Evolutionary conservation across 1,140 invertebrate genomes (phyloP), one percentile per base, ranked within the genome.

Genomic region (Dendrolimus punctatus): DNA sequence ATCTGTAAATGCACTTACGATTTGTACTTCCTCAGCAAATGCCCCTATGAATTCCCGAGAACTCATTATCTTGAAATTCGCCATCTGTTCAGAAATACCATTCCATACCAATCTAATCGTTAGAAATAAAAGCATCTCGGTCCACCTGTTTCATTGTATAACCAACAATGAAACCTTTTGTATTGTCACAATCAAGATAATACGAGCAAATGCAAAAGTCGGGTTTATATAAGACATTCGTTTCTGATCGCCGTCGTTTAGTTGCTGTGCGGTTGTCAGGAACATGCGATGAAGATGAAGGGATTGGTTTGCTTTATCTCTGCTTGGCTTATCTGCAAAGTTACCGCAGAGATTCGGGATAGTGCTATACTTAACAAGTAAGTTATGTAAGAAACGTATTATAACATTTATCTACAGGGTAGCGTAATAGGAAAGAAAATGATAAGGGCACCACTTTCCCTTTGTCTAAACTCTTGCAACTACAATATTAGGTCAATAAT

Each of bases 361-460:
- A 78, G 68, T 61, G 55, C 64, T 39, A 53, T 80, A 7, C 45
- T 76, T 6, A 83, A 83, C 58, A 83, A 71, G 80, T 83, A 58
- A 76, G 72, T 78, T 23, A 23, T 23, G 3, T 23, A 23, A 23
- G 23, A 23, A 23, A 23, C 23, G 1, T 23, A 23, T 23, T 23
- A 23, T 23, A 23, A 2, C 23, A 23, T 3, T 23, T 23, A 23
- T 3, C 1, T 23, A 23, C 23, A 23, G 23, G 1, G 23, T 23
- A 3, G 1, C 3, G 3, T 2, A 23, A 23, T 23, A 23, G 3
- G 3, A 3, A 2, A 23, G 23, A 23, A 23, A 23, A 23, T 23
- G 3, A 23, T 23, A 23, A 3, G 23, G 23, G 23, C 23, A 3
- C 23, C 23, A 23, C 23, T 2, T 23, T 23, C 23, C 1, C 23